Percentiles rank a stretch among this genome's conserved stretches.
Evolutionary conservation across 2,888 invertebrate species (phyloP).

Genomic region (Mimachlamys varia): DNA sequence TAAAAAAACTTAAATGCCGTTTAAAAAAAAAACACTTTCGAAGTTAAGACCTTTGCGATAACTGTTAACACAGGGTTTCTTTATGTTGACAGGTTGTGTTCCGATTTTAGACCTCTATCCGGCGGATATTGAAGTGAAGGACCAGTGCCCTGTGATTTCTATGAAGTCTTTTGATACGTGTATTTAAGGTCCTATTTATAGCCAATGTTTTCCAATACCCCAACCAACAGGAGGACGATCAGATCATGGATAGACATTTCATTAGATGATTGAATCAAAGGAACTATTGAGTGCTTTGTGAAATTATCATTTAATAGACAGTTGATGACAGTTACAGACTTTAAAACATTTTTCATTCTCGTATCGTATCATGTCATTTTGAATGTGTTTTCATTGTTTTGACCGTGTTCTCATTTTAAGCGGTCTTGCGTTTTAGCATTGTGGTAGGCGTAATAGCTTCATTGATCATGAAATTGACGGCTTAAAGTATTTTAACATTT

Average conservation of each 20-base stretch:
- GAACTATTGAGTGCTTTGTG: not conserved
- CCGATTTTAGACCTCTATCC: not conserved
- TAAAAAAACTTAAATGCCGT: no score
- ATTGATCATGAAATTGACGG: not conserved
- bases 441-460: not conserved
- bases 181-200: not conserved
- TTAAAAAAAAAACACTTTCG: no score
- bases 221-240: not conserved
- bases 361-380: not conserved
- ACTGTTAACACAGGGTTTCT: no score
- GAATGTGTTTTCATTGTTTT: not conserved
- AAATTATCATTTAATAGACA: not conserved
- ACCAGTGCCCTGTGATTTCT: not conserved
- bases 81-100: constrained; percentile 5
- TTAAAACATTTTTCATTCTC: not conserved
- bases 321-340: not conserved
- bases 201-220: no score
- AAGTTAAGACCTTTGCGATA: no score
- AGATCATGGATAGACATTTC: not conserved
- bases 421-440: not conserved
- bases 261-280: not conserved
- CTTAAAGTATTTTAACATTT: not conserved
- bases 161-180: not conserved
- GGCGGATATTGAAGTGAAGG: not conserved
- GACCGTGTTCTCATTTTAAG: not conserved